Conservation (phyloP, 2,113 vertebrate genomes). For the Copsychus sechellarum region DNA sequence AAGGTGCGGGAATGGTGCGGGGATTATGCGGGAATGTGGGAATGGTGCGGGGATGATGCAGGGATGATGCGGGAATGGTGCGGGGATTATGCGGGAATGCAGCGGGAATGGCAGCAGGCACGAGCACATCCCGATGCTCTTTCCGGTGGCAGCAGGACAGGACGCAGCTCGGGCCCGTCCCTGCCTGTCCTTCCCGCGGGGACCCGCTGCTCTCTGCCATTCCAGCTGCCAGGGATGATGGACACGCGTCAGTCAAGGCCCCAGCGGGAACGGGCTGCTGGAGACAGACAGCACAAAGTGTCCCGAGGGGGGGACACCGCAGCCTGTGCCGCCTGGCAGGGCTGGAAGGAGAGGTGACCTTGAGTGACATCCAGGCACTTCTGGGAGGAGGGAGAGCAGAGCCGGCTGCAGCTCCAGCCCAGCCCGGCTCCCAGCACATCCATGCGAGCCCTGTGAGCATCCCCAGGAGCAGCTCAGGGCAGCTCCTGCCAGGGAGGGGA, state of each 20-base stretch:
- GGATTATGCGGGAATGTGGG: too few relatives aligned
- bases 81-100: neutral
- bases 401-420: neutral
- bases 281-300: neutral
- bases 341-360: neutral
- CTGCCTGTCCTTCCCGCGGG: neutral
- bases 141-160: neutral
- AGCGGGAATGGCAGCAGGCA: neutral
- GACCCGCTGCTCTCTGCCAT: accelerated
- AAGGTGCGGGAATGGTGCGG: too few relatives aligned
- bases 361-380: neutral
- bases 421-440: neutral
- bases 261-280: accelerated
- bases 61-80: neutral
- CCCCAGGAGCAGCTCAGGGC: neutral
- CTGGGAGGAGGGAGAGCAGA: neutral
- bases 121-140: accelerated
- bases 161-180: neutral
- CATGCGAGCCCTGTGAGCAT: neutral
- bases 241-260: neutral
- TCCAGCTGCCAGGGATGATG: neutral
- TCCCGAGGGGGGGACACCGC: neutral
- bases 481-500: accelerated
- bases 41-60: neutral
- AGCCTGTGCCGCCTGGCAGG: neutral